A percentile compares a stretch with the other conserved stretches of the same genome.
phyloP scores from a whole-genome alignment of 2,113 vertebrate genomes.

The Xenus cinereus region DNA sequence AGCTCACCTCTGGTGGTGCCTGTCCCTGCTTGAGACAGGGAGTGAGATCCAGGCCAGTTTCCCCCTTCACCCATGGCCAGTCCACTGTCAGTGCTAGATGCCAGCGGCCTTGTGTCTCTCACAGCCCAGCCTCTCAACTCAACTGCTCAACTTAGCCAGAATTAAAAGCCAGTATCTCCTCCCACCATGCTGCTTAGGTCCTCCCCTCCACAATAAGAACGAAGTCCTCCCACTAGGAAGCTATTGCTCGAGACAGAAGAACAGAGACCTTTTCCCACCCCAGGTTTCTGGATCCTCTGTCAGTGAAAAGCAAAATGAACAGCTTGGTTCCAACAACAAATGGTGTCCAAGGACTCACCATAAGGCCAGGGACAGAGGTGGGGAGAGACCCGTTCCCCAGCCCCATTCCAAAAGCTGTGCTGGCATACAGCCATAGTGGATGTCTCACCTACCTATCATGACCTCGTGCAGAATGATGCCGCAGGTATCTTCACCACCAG shows the following conservation, averaged over 20 bases:
- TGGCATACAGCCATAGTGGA: background rate
- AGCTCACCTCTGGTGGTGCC: background rate
- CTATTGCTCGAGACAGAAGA: accelerated
- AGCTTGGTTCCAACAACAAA: too few species aligned
- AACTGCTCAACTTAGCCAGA: background rate
- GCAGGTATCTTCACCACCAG: background rate
- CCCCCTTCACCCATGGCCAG: background rate
- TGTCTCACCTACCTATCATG: background rate
- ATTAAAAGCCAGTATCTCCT: background rate
- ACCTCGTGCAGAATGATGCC: background rate
- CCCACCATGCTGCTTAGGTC: background rate
- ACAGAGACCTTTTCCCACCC: background rate
- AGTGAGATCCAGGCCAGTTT: background rate
- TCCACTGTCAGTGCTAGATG: background rate
- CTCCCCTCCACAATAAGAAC: background rate
- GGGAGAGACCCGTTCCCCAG: accelerated
- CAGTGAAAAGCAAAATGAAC: background rate
- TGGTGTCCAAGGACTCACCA: background rate
- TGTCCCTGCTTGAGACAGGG: background rate
- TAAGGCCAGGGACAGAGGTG: background rate
- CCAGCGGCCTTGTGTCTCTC: background rate
- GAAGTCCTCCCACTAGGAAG: background rate
- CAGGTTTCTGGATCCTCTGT: background rate
- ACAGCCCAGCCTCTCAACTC: background rate
- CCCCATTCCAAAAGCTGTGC: accelerated